A percentile compares a stretch with the other conserved stretches of the same genome.
Conservation (phyloP, 53 echinoderm and acorn worm species). For the Mesocentrotus franciscanus region DNA sequence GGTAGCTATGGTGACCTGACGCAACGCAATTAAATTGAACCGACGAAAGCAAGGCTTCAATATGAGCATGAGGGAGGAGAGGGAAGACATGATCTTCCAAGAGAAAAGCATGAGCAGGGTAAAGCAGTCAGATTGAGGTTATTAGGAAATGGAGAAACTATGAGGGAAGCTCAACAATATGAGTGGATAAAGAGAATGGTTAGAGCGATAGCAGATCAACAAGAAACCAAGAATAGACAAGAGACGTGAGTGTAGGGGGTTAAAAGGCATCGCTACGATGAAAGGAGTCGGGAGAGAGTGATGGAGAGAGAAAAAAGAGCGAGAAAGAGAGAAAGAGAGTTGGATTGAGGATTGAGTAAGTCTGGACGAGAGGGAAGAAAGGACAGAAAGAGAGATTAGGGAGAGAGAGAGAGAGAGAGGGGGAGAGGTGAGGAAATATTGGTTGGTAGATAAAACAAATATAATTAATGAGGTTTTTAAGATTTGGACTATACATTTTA, state of each 20-base stretch:
- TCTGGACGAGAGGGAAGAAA: neutral
- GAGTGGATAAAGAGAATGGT: neutral
- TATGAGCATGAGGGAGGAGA: neutral
- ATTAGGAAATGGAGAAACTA: neutral
- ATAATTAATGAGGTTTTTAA: no score
- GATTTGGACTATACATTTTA: no score
- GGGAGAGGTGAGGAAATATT: neutral
- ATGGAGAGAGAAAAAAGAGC: neutral
- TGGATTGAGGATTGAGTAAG: no score
- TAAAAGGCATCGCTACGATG: neutral
- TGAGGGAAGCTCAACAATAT: constrained; percentile 3
- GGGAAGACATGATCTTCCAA: neutral
- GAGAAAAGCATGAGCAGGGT: neutral
- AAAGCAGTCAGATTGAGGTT: constrained; percentile 1
- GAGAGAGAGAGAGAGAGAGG: neutral
- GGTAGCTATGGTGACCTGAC: constrained; percentile 46
- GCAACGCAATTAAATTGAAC: constrained; percentile 43
- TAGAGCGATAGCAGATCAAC: neutral
- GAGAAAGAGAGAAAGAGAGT: neutral
- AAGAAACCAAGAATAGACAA: neutral
- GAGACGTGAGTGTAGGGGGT: neutral
- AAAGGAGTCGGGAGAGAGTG: neutral
- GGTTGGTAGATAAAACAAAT: no score
- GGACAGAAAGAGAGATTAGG: neutral
- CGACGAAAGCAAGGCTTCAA: neutral